Base-by-base conservation (phyloP, 1,140 invertebrate species). In the Plutomurus gul region DNA sequence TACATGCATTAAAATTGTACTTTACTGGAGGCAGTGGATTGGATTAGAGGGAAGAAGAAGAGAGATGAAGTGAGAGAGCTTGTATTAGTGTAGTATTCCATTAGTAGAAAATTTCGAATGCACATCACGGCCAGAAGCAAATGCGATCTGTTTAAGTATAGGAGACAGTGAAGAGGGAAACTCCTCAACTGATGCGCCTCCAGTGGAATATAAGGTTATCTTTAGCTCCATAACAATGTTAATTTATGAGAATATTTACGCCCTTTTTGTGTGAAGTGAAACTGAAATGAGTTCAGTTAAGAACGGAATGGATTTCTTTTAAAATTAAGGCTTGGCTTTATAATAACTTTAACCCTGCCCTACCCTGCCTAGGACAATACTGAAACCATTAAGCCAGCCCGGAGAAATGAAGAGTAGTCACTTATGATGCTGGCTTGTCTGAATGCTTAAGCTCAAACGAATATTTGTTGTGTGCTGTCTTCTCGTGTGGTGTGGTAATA, bases 201-300 rank as follows among this genome's bases (percentile, higher is more conserved):
- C 56, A 65, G 56, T 16, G 36, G 56, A 65, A 65, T 36, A 65
- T 65, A 33, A 27, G 56, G 56, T 65, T 65, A 65, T 65, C 56
- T 65, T 51, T 65, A 33, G 56, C 16, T 65, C 20, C 56, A 36
- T 65, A 65, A 65, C 56, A 65, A 33, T 33, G 30, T 25, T 65
- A 65, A 65, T 65, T 65, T 65, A 65, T 65, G 56, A 33, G 56
- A 33, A 65, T 65, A 65, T 65, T 65, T 65, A 65, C 56, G 56
- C 56, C 56, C 56, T 65, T 65, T 65, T 30, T 33, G 39, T 43
- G 39, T 43, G 39, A 3, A 8, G 56, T 65, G 56, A 65, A 65
- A 1, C 56, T 60, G 25, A 33, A n/a, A 16, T 65, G 25, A 56
- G 25, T 13, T 25, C 3, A 56, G 22, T 56, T 10, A 43, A 43